Base-by-base conservation (phyloP, 1,140 invertebrate species). In the Drosophila navojoa region DNA sequence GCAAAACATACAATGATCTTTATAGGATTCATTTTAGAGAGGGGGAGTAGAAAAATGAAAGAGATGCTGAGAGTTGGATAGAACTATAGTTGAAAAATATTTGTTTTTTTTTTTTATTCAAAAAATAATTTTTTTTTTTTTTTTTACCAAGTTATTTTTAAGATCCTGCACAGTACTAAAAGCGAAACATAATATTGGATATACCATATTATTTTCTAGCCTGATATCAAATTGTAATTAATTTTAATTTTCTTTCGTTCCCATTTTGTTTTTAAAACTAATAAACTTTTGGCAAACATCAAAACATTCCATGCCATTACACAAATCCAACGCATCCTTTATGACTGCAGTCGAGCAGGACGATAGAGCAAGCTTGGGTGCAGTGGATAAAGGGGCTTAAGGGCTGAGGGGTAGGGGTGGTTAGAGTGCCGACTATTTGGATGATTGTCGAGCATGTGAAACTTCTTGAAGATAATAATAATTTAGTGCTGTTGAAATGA, bases 401-500 rank as follows among this genome's bases (percentile, higher is more conserved):
- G n/a, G 3, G 10, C 27, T n/a, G 42, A 59, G 44, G 66, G 61
- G 64, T 61, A 62, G 53, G 6, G 32, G 7, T 32, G 5, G 6
- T 7, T 9, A 7, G 32, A 32, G 32, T 32, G 32, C 32, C 68
- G 59, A 67, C 72, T 71, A 68, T 87, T 84, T 68, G 79, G 73
- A 90, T 84, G 84, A 89, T 84, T 89, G 84, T 90, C 74, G 74
- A 80, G 75, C 72, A 86, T 91, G 90, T 90, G 73, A 84, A 91
- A 91, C 90, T 91, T 91, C 90, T 91, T 90, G 77, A 91, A 91
- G 91, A 92, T 92, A 92, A 92, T 91, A 91, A 91, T 92, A 92
- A 92, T 92, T 92, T 92, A 92, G 91, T 92, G 91, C 77, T 92
- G 91, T 92, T 92, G 91, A 92, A 92, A 92, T 92, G 91, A 90